Evolutionary conservation across 2,888 invertebrate species (phyloP).

Genomic region (Eupeodes luniger): DNA sequence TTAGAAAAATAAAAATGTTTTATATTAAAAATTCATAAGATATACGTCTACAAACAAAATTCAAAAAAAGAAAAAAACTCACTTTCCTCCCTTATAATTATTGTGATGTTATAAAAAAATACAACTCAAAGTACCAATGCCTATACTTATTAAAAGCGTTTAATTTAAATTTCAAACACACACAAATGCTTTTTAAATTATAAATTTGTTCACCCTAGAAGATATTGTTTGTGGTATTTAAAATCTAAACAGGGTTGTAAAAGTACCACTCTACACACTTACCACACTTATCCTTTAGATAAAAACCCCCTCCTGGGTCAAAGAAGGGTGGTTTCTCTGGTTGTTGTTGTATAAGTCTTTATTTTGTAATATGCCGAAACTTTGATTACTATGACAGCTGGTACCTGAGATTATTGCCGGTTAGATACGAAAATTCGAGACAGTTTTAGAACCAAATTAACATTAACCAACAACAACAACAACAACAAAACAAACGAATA

Average conservation of each 20-base stretch:
- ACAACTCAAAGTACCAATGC: not conserved
- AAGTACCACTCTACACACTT: slow-evolving; percentile 54
- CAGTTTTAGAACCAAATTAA: slow-evolving; percentile 7
- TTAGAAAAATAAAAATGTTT: not conserved
- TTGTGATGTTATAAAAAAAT: slow-evolving; percentile 18
- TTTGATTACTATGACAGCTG: slow-evolving; percentile 68
- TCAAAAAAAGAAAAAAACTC: slow-evolving; percentile 1
- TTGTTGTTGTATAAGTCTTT: slow-evolving; percentile 41
- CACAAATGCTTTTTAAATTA: slow-evolving; percentile 1
- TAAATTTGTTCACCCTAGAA: slow-evolving; percentile 49
- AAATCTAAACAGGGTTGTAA: slow-evolving; percentile 54
- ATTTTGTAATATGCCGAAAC: slow-evolving; percentile 51
- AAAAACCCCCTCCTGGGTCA: slow-evolving; percentile 27
- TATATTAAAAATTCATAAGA: not conserved
- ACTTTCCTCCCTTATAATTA: slow-evolving; percentile 10
- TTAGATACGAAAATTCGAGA: slow-evolving; percentile 38
- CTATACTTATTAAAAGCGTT: not conserved
- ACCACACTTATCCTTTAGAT: slow-evolving; percentile 59
- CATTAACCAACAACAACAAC: not conserved
- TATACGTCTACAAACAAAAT: not conserved
- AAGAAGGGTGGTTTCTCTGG: slow-evolving; percentile 42
- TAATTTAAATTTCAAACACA: slow-evolving; percentile 28
- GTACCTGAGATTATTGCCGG: slow-evolving; percentile 52
- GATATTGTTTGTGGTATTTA: slow-evolving; percentile 30
- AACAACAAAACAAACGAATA: not conserved